Conservation (phyloP, 2,888 invertebrate species). For the Argynnis bischoffii region DNA sequence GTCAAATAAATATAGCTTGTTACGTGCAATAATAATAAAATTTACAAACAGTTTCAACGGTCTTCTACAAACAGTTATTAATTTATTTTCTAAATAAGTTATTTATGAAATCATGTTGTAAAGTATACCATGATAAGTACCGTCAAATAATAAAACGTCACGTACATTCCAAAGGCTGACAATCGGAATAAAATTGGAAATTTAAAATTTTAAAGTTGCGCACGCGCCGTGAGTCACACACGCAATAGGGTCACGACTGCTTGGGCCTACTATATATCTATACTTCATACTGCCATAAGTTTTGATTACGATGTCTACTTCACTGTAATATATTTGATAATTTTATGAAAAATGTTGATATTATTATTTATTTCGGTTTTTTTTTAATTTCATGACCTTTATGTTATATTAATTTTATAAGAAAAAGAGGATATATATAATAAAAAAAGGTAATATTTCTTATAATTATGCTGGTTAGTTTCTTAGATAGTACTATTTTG, state of each 20-base stretch:
- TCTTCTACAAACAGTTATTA: too few relatives aligned
- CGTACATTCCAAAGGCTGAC: conserved; percentile 45
- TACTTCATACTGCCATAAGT: conserved; percentile 59
- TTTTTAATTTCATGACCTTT: too few relatives aligned
- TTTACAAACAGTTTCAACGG: too few relatives aligned
- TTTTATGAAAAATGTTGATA: conserved; percentile 5
- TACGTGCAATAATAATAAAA: too few relatives aligned
- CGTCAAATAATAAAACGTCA: conserved; percentile 36
- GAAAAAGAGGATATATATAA: too few relatives aligned
- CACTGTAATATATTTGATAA: conserved; percentile 53
- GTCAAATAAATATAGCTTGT: too few relatives aligned
- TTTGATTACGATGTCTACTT: conserved; percentile 66
- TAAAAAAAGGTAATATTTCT: too few relatives aligned
- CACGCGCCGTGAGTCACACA: conserved; percentile 79
- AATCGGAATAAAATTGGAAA: conserved; percentile 62
- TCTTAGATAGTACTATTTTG: too few relatives aligned
- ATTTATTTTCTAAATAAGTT: not conserved
- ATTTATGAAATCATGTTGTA: conserved; percentile 2
- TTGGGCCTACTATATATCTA: conserved; percentile 51
- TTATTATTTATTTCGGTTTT: too few relatives aligned
- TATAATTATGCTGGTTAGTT: too few relatives aligned
- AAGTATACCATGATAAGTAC: conserved; percentile 1
- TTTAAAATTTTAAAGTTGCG: conserved; percentile 72
- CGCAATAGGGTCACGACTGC: conserved; percentile 79
- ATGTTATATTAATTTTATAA: too few relatives aligned